Evolutionary conservation across 2,797 vertebrate species (phyloP).

Genomic region (Fringilla coelebs): DNA sequence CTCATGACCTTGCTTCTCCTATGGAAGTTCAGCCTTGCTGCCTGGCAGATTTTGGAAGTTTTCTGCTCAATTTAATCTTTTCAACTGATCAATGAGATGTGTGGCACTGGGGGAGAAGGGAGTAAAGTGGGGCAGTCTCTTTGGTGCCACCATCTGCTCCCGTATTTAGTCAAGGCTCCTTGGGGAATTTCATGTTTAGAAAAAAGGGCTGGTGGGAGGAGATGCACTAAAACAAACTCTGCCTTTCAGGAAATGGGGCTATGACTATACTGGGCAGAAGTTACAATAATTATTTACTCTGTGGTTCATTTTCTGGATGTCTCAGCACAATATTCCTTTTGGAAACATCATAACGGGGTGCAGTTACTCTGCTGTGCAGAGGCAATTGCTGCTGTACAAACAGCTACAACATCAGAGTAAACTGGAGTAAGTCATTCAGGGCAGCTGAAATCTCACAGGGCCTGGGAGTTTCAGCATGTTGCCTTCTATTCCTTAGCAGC

Average conservation of each 20-base stretch:
- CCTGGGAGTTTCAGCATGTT: not conserved
- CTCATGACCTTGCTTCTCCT: not conserved
- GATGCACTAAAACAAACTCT: not conserved
- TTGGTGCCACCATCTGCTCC: conserved; percentile 50
- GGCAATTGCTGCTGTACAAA: conserved; percentile 3
- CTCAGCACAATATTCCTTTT: not conserved
- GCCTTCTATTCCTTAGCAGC: not conserved
- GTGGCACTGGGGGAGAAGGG: not conserved
- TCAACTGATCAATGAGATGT: conserved; percentile 13
- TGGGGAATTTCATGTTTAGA: conserved; percentile 21
- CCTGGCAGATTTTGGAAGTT: not conserved
- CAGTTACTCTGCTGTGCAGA: not conserved
- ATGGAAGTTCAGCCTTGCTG: not conserved
- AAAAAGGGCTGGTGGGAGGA: conserved; percentile 22
- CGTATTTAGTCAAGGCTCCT: conserved; percentile 11
- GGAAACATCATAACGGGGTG: not conserved
- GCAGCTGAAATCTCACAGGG: not conserved
- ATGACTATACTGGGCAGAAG: not conserved
- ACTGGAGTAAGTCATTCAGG: not conserved
- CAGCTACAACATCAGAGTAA: not conserved
- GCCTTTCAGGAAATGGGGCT: conserved; percentile 38
- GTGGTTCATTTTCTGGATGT: conserved; percentile 12
- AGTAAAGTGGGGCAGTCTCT: not conserved
- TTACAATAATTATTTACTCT: conserved; percentile 40
- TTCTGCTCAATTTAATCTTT: conserved; percentile 51